A percentile compares a stretch with the other conserved stretches of the same genome.
phyloP scores from a whole-genome alignment of 2,113 vertebrate genomes.

The Bos taurus region ARS-UCD2.0 NC_037328.1:24001001-24001500 shows the following conservation, averaged over 20 bases:
- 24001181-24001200: conserved; percentile 72
- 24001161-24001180: conserved; percentile 81
- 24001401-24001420: not conserved
- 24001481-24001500: not conserved
- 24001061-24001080: conserved; percentile 66
- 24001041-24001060: conserved; percentile 60
- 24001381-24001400: not conserved
- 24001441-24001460: not conserved
- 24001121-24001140: conserved; percentile 77
- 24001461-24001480: not conserved
- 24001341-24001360: not conserved
- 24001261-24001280: not conserved
- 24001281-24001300: conserved; percentile 10
- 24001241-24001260: conserved; percentile 58
- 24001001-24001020: conserved; percentile 47
- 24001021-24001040: conserved; percentile 62
- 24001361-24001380: not conserved
- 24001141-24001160: conserved; percentile 77
- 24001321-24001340: not conserved
- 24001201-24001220: conserved; percentile 76
- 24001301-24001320: conserved; percentile 32
- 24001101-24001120: conserved; percentile 77
- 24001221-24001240: not conserved
- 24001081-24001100: conserved; percentile 74
- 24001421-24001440: not conserved